These are phyloP conservation scores for Margaritifera margaritifera DNA, from an alignment of 2,888 invertebrate species.

Conservation along the genomic window DNA sequence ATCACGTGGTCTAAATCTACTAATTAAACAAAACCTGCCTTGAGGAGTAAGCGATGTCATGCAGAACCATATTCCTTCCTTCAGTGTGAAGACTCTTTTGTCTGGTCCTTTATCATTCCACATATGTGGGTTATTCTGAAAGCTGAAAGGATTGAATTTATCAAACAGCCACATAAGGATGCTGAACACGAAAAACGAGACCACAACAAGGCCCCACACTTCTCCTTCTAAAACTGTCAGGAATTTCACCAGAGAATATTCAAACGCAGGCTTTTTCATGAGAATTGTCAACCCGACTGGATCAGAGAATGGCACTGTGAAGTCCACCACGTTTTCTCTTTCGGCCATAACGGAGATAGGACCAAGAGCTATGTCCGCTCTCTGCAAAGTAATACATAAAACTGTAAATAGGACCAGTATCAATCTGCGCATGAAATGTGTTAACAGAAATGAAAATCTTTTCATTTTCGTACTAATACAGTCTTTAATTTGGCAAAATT, in stretches of 20 bases:
- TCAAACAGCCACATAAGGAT: constrained; percentile 97
- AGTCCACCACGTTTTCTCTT: constrained; percentile 90
- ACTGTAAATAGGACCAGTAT: no score
- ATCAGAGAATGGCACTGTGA: constrained; percentile 98
- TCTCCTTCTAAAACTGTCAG: constrained; percentile 95
- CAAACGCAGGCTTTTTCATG: constrained; percentile 91
- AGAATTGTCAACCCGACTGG: constrained; percentile 96
- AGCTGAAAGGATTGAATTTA: constrained; percentile 97
- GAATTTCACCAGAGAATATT: constrained; percentile 96
- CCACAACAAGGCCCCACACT: constrained; percentile 93
- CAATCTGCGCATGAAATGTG: no score
- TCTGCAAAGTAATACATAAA: constrained; percentile 68
- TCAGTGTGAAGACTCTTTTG: constrained; percentile 93
- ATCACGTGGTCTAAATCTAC: no score
- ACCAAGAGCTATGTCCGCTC: constrained; percentile 94
- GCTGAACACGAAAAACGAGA: constrained; percentile 68
- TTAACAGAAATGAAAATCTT: no score
- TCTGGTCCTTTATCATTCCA: constrained; percentile 85
- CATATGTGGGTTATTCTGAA: constrained; percentile 77
- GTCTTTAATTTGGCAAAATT: no score
- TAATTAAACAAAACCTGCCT: constrained; percentile 66
- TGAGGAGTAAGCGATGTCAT: constrained; percentile 97
- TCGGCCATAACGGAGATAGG: constrained; percentile 98
- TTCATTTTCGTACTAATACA: no score
- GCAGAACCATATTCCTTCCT: constrained; percentile 98